Evolutionary conservation across 2,888 invertebrate genomes (phyloP).

Genomic region (Meta bourneti): DNA sequence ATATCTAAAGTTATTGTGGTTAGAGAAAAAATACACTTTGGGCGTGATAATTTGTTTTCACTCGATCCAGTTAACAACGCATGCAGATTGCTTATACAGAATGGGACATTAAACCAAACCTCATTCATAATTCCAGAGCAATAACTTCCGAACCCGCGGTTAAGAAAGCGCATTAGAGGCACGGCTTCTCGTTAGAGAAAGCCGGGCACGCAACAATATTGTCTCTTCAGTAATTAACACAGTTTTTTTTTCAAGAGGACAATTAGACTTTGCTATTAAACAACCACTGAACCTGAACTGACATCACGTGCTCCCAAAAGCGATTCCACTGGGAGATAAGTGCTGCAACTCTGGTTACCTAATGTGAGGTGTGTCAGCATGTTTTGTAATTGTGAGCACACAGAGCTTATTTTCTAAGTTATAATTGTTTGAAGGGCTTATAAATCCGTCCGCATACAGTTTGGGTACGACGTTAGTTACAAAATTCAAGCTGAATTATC

Average conservation of each 20-base stretch:
- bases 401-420: not conserved
- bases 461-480: too few relatives aligned
- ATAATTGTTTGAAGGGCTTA: not conserved
- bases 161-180: conserved; percentile 3
- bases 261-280: conserved; percentile 36
- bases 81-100: not conserved
- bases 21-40: conserved; percentile 2
- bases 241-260: conserved; percentile 16
- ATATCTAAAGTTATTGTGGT: not conserved
- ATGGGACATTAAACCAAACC: conserved; percentile 38
- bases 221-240: conserved; percentile 44
- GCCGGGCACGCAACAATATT: not conserved
- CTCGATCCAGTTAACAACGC: conserved; percentile 28
- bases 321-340: not conserved
- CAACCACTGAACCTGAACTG: conserved; percentile 28
- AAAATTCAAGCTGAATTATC: too few relatives aligned
- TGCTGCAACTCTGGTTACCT: not conserved
- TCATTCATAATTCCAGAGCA: conserved; percentile 25
- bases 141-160: conserved; percentile 8
- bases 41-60: conserved; percentile 12
- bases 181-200: not conserved
- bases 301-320: not conserved
- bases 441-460: too few relatives aligned
- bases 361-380: conserved; percentile 19
- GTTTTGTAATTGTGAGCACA: conserved; percentile 5